A percentile compares a stretch with the other conserved stretches of the same genome.
These are phyloP conservation scores for Poecilobothrus nobilitatus DNA, from an alignment of 2,888 invertebrate species.

Conservation along the genomic window DNA sequence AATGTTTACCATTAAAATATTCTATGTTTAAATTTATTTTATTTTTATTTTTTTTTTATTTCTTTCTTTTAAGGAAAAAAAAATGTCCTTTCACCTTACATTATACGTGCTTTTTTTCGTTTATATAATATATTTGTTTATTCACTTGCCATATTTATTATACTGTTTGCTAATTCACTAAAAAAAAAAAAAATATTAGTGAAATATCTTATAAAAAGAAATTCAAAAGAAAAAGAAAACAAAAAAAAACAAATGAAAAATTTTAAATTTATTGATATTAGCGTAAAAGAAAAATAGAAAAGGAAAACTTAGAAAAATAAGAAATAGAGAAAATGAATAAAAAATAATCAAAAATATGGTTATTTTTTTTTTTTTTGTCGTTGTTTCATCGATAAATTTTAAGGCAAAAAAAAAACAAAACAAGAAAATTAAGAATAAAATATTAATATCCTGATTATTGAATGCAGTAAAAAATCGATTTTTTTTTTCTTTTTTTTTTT, in stretches of 20 bases:
- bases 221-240: neutral
- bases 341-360: neutral
- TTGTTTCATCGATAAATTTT: constrained; percentile 4
- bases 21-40: too few relatives aligned
- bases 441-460: constrained; percentile 4
- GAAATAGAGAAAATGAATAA: neutral
- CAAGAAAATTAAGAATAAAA: neutral
- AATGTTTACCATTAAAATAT: too few relatives aligned
- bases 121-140: too few relatives aligned
- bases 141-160: too few relatives aligned
- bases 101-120: too few relatives aligned
- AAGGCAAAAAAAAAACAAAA: neutral
- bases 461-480: constrained; percentile 3
- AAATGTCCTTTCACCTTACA: too few relatives aligned
- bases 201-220: too few relatives aligned
- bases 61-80: too few relatives aligned
- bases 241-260: neutral
- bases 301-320: neutral
- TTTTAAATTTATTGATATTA: neutral
- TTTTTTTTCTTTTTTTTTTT: neutral
- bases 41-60: too few relatives aligned
- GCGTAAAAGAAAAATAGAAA: neutral
- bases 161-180: too few relatives aligned
- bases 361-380: neutral
- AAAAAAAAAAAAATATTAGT: too few relatives aligned